Evolutionary conservation across 2,113 vertebrate species (phyloP), one percentile per base, ranked within the genome.

Genomic region (Callionymus lyra): DNA sequence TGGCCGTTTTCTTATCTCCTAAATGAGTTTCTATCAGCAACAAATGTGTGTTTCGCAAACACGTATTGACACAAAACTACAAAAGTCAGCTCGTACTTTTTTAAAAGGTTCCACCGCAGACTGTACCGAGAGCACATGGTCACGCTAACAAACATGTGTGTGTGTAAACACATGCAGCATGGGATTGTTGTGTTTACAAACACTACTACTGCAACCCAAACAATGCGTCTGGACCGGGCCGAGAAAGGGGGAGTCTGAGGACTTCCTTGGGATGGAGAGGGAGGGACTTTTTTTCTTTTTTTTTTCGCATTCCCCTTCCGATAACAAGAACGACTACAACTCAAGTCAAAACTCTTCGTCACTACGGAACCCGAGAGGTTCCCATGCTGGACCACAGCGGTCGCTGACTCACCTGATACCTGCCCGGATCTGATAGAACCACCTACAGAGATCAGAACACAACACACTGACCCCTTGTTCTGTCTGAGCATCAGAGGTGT

Each of bases 121-220:
- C n/a, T n/a, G n/a, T n/a, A n/a, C n/a, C n/a, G n/a, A n/a, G n/a
- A n/a, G n/a, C n/a, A n/a, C n/a, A n/a, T n/a, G n/a, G n/a, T n/a
- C n/a, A n/a, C n/a, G n/a, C n/a, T n/a, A n/a, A n/a, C n/a, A n/a
- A n/a, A n/a, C n/a, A 8, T 27, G 21, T 27, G 21, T 27, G 21
- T 27, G 21, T 27, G 21, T 27, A 27, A 27, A 27, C 21, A 27
- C 21, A 8, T 27, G 8, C 21, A 27, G 21, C 21, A 27, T 27
- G 21, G 21, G 21, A 27, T 8, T 27, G 21, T 27, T 27, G 21
- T 27, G 21, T 27, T 27, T 27, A 27, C 21, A 27, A 27, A 47
- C 52, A 41, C 58, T 61, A 70, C 65, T 60, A 74, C 76, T 69
- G 61, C 73, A n/a, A 75, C 43, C 65, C 58, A 74, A 78, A 81